Base-by-base conservation (phyloP, 2,888 invertebrate species). In the Rugalucina vietnamica region DNA sequence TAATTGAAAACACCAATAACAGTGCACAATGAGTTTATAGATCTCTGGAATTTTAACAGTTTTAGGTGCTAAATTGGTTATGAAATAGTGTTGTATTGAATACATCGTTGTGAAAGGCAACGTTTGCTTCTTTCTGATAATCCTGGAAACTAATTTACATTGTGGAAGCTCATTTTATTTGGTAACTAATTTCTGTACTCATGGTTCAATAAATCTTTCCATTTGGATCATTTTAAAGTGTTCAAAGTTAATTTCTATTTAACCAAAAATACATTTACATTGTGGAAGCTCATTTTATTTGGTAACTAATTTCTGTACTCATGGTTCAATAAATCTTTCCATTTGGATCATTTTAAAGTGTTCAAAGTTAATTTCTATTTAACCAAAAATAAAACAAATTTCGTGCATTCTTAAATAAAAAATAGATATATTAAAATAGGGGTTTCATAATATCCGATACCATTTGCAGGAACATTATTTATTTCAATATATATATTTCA, bases 1-100 rank as follows among this genome's bases (percentile, higher is more conserved):
- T n/a, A n/a, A 60, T 60, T 60, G 60, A 60, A 60, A 60, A 60
- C 60, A 60, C 24, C 29, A 60, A 60, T 60, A 24, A 24, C 60
- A 24, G n/a, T 60, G 60, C 10, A 29, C 18, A 60, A 60, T 60
- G 60, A 60, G 24, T 60, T 14, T 4, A 43, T 43, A 43, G 24
- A 54, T 54, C n/a, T 18, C 60, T 5, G 27, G 60, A 14, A n/a
- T 29, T 27, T 27, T 27, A 8, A 60, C 24, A 60, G 24, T 29
- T 4, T 5, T 24, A 60, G 24, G 43, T 27, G 8, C 27, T 60
- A 27, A 60, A 60, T 60, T 27, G 60, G 60, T n/a, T 60, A 27
- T 14, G 27, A 14, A 60, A 29, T 8, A 60, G 1, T 60, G 24
- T 50, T 50, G 24, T n/a, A n/a, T 10, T 4, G 50, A 50, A 21